Evolutionary conservation across 2,113 vertebrate species (phyloP).

Genomic region (Zootoca vivipara): DNA sequence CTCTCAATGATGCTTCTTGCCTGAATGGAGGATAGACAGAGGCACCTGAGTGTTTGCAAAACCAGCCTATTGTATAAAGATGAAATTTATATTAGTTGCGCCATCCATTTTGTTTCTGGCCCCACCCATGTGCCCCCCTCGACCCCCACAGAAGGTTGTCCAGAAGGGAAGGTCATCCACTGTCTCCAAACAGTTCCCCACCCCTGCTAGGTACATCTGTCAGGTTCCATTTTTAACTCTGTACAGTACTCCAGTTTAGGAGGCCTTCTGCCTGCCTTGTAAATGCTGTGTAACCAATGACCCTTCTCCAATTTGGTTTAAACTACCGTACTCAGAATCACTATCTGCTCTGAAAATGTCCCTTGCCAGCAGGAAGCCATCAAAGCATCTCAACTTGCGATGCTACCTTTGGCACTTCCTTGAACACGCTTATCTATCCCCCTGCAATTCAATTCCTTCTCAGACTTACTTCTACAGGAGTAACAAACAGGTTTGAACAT

Average conservation of each 20-base stretch:
- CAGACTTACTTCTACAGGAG: not conserved
- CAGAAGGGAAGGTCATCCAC: no score
- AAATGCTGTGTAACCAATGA: not conserved
- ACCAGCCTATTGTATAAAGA: no score
- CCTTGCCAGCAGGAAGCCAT: not conserved
- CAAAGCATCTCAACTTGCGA: not conserved
- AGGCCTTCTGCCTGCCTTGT: not conserved
- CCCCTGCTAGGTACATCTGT: no score
- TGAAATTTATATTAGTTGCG: no score
- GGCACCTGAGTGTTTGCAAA: no score
- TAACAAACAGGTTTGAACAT: not conserved
- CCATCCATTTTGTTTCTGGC: no score
- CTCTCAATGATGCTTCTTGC: no score
- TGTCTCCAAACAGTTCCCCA: no score
- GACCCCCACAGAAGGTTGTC: no score
- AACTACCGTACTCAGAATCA: not conserved
- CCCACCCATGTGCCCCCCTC: no score
- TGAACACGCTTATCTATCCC: not conserved
- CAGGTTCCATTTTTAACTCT: not conserved
- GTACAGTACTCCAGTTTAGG: not conserved
- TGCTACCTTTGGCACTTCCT: not conserved
- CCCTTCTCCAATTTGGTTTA: not conserved
- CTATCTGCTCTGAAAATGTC: not conserved
- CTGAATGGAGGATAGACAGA: no score
- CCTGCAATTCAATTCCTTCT: not conserved